A percentile compares a stretch with the other conserved stretches of the same genome.
phyloP scores from a whole-genome alignment of 2,113 vertebrate genomes.

The Ramphastos sulfuratus region DNA sequence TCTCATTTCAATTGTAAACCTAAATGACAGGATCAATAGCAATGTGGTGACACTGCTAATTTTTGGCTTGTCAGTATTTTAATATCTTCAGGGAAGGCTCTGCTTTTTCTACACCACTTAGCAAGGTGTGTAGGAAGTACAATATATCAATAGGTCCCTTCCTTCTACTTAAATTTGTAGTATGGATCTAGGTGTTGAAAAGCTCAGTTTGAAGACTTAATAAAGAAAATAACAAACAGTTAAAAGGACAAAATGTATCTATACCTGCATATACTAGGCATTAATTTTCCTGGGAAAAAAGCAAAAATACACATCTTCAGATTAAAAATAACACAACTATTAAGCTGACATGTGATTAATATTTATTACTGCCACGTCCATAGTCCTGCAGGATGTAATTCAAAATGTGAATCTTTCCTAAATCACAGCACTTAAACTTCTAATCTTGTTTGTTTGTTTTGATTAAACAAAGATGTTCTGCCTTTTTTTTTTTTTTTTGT shows the following conservation, averaged over 20 bases:
- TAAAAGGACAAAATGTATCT: constrained; percentile 3
- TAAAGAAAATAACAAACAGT: constrained; percentile 58
- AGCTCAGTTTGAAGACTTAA: constrained; percentile 58
- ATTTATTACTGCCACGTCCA: constrained; percentile 57
- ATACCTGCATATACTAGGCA: constrained; percentile 26
- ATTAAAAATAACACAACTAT: constrained; percentile 33
- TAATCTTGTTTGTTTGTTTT: constrained; percentile 81
- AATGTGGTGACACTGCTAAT: neutral
- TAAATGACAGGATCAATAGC: neutral
- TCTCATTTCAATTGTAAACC: neutral
- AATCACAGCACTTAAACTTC: constrained; percentile 65
- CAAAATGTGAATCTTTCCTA: constrained; percentile 64
- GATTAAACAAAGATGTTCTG: constrained; percentile 79
- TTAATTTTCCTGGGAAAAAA: constrained; percentile 12
- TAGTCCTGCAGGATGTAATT: constrained; percentile 54
- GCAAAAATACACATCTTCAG: neutral
- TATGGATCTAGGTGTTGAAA: constrained; percentile 64
- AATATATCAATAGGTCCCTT: constrained; percentile 23
- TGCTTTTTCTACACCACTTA: neutral
- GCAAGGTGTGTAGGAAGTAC: constrained; percentile 16
- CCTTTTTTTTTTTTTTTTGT: constrained; percentile 48
- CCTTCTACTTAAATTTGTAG: constrained; percentile 48
- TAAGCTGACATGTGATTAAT: constrained; percentile 54
- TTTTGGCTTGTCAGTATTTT: neutral
- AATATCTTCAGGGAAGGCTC: neutral